Base-by-base conservation (phyloP, 2,888 invertebrate genomes). In the Herminia tarsipennalis region DNA sequence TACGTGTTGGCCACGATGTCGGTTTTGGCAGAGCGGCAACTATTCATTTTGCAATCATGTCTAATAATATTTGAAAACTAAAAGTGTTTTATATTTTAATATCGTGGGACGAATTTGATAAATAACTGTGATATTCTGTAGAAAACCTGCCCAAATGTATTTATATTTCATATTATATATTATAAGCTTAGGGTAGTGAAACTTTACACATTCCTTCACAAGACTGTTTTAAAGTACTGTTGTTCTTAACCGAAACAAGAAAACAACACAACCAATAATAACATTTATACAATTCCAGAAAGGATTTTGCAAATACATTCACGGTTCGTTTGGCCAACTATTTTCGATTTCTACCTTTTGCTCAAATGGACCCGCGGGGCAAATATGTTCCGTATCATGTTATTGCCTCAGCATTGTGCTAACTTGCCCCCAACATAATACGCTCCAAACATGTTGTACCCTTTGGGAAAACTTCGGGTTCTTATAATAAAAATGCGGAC, bases 381-480 rank as follows among this genome's bases (percentile, higher is more conserved):
- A 37, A 48, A 67, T 68, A 55, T 50, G 48, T 65, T 54, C 48
- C 50, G 51, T 49, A 68, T 65, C 55, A 51, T 58, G 59, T 55
- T 67, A 67, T 55, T 56, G 58, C 56, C 36, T 37, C 32, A 28
- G 47, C 40, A 55, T 55, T 54, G 49, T 58, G 41, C 56, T 61
- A 35, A 52, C 33, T 44, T 25, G 39, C 45, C 40, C 16, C 48
- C 49, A 18, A 60, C 61, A 49, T 64, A 55, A 55, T 63, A 51
- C 55, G 43, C 36, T 47, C 48, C 56, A 38, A 56, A 53, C 44
- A 56, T 53, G 48, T 59, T 49, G 40, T 36, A 21, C 17, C 57
- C 50, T 28, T 22, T 21, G 60, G 67, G 66, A 29, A 40, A 27
- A 50, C 38, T 28, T 9, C 25, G 34, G 44, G 34, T 49, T 58